These are phyloP conservation scores for Punctoribates punctum DNA, from an alignment of 2,888 invertebrate species.

Conservation along the genomic window DNA sequence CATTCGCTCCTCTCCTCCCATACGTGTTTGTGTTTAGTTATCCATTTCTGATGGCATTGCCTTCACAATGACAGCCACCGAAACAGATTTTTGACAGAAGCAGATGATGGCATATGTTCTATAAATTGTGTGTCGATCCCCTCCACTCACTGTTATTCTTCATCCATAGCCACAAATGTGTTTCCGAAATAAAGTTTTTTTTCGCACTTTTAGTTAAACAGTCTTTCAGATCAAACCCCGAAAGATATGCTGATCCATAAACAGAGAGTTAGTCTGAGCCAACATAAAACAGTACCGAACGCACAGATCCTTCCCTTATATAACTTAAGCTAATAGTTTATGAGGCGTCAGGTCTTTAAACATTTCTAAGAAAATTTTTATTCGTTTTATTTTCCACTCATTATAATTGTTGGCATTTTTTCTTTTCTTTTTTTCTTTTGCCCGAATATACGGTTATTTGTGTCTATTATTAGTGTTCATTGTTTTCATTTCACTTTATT, in stretches of 20 bases:
- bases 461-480: no score
- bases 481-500: not conserved
- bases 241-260: not conserved
- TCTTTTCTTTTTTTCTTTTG: no score
- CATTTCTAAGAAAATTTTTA: not conserved
- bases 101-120: constrained; percentile 12
- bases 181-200: not conserved
- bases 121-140: not conserved
- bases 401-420: no score
- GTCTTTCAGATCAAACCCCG: not conserved
- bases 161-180: constrained; percentile 10
- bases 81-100: not conserved
- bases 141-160: not conserved
- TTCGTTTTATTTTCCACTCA: not conserved
- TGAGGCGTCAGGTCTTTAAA: constrained; percentile 5
- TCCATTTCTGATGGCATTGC: not conserved
- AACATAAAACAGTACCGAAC: not conserved
- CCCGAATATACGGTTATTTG: no score
- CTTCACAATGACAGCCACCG: constrained; percentile 4
- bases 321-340: constrained; percentile 4
- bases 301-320: not conserved
- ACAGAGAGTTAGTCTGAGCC: not conserved
- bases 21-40: not conserved
- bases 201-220: not conserved
- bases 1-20: no score